Conservation (phyloP, 2,113 vertebrate genomes). For the Caloenas nicobarica region DNA sequence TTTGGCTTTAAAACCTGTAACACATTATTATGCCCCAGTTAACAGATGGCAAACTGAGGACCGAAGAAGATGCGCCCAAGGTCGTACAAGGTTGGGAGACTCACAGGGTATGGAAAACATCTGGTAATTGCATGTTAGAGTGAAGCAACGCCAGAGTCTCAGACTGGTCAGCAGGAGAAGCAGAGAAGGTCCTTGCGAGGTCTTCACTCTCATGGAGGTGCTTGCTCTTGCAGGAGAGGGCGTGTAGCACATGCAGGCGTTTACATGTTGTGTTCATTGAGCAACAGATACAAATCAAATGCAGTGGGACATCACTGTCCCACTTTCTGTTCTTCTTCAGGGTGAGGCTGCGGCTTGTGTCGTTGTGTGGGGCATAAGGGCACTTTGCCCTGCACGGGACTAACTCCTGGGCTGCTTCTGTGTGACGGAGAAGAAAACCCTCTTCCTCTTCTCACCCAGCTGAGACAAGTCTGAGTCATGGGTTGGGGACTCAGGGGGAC, state of each 20-base stretch:
- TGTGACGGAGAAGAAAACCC: not conserved
- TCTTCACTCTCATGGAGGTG: not conserved
- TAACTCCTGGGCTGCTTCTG: accelerated
- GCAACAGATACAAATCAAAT: not conserved
- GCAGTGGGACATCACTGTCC: not conserved
- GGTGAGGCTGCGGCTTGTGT: not conserved
- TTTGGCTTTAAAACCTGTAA: constrained; percentile 60
- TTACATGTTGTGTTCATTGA: not conserved
- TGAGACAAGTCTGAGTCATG: accelerated
- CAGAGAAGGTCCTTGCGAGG: not conserved
- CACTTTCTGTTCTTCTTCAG: not conserved
- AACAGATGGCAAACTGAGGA: constrained; percentile 58
- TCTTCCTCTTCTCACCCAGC: not conserved
- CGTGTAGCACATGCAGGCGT: accelerated
- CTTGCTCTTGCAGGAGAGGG: not conserved
- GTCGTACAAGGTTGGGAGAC: not conserved
- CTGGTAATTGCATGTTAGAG: not conserved
- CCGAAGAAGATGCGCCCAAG: constrained; percentile 45
- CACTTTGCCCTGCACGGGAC: not conserved
- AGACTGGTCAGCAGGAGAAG: not conserved
- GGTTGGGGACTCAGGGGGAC: not conserved
- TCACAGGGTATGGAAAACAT: not conserved
- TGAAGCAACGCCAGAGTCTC: not conserved
- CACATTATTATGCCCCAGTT: constrained; percentile 53
- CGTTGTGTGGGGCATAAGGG: accelerated